A percentile compares a stretch with the other conserved stretches of the same genome.
These are phyloP conservation scores for Ammodytes dubius DNA, from an alignment of 2,113 vertebrate species.

Conservation along the genomic window DNA sequence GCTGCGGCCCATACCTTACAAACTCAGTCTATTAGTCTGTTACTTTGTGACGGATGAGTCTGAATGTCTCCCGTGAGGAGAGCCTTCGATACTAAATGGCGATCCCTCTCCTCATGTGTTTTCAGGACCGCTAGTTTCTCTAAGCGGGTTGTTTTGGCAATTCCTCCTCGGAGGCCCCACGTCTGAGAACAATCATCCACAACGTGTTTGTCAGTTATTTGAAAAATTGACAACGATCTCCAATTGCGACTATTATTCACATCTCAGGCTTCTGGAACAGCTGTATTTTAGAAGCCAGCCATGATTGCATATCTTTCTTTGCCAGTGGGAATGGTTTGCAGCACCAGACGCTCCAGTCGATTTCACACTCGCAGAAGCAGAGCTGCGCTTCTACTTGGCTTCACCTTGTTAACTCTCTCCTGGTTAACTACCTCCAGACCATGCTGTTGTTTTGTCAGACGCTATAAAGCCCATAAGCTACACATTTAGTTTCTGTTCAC, in stretches of 20 bases:
- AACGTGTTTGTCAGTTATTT: constrained; percentile 74
- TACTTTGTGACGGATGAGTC: constrained; percentile 58
- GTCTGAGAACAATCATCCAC: constrained; percentile 71
- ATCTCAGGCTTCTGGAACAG: constrained; percentile 65
- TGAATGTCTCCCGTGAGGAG: constrained; percentile 55
- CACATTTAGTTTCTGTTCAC: not conserved
- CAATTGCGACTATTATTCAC: constrained; percentile 74
- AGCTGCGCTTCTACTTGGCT: constrained; percentile 16
- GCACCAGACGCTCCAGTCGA: constrained; percentile 2
- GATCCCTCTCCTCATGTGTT: constrained; percentile 62
- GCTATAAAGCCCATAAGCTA: not conserved
- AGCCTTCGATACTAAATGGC: constrained; percentile 61
- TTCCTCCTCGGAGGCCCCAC: constrained; percentile 44
- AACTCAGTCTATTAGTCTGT: constrained; percentile 35
- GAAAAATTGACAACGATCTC: constrained; percentile 75
- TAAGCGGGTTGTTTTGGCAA: constrained; percentile 59
- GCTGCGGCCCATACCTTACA: constrained; percentile 42
- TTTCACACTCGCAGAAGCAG: constrained; percentile 29
- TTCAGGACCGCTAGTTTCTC: constrained; percentile 59
- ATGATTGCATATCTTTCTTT: constrained; percentile 44
- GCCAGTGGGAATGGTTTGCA: constrained; percentile 25
- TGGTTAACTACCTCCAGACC: constrained; percentile 31
- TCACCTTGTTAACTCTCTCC: constrained; percentile 12
- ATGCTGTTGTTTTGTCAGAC: constrained; percentile 1
- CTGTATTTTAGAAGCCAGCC: constrained; percentile 56